Base-by-base conservation (phyloP, 2,888 invertebrate genomes). In the Antheraea assamensis region DNA sequence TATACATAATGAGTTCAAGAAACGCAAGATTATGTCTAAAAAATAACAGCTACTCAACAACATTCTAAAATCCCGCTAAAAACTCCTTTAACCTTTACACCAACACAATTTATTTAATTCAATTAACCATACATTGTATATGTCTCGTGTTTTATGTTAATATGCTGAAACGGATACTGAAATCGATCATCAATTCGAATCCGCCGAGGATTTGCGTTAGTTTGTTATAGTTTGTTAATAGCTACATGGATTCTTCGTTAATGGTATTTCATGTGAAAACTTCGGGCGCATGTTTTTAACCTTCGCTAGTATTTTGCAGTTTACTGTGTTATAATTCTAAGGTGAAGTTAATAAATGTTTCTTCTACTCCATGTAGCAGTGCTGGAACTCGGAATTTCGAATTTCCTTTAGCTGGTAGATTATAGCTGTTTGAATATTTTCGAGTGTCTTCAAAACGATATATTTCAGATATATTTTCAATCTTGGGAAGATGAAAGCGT, bases 131-230 rank as follows among this genome's bases (percentile, higher is more conserved):
- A 64, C 61, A 64, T 64, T 64, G 61, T 64, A 17, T 17, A 64
- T 58, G 24, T 58, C 58, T 24, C 24, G 19, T 31, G 66, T 66
- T 66, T 66, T 31, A 35, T 35, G 68, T 68, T 68, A 68, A 68
- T 68, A 10, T 21, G 21, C 15, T 68, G 21, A 21, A 68, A 68
- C 68, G 35, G 31, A 68, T 68, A 68, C 35, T 68, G 68, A 68
- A 64, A 35, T 68, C 68, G 35, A 68, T 68, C 31, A 35, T 68
- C 35, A 35, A n/a, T 35, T 31, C 35, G 35, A 68, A 68, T 68
- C 68, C 68, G 68, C 7, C 21, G 15, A n/a, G n/a, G 35, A 68
- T 68, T 31, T 66, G 24, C 66, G 8, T 68, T 68, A 24, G 66
- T 66, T 3, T 66, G 66, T 66, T 66, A 35, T 35, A 31, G 35